Evolutionary conservation across 1,140 invertebrate genomes (phyloP).

Genomic region (Aphelenchoides fujianensis): DNA sequence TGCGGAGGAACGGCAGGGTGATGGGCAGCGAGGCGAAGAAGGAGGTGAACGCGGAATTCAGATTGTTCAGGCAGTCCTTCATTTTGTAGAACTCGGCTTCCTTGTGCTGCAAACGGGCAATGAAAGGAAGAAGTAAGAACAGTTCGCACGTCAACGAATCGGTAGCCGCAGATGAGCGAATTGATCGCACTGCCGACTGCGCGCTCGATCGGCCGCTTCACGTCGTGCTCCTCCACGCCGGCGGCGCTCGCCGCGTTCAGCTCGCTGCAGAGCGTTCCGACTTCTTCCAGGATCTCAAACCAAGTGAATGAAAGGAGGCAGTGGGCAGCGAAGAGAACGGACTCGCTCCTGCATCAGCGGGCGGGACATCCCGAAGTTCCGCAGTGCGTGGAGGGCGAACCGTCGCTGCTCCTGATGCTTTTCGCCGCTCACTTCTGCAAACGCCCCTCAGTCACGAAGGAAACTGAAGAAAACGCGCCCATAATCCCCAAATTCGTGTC

Average conservation of each 20-base stretch:
- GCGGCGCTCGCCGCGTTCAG: background rate
- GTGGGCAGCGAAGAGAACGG: background rate
- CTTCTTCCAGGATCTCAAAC: slow-evolving; percentile 15
- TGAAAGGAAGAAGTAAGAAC: background rate
- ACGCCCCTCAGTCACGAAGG: background rate
- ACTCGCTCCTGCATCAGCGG: slow-evolving; percentile 12
- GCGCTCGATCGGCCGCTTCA: background rate
- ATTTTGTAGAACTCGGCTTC: background rate
- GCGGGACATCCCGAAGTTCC: background rate
- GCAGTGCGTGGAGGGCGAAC: background rate
- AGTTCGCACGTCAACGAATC: background rate
- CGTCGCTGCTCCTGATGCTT: background rate
- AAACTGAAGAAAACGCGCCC: background rate
- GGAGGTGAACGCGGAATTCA: background rate
- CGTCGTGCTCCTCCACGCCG: background rate
- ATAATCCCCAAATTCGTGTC: background rate
- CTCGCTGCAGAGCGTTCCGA: background rate
- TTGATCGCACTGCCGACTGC: slow-evolving; percentile 5
- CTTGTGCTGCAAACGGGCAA: background rate
- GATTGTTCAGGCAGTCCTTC: background rate
- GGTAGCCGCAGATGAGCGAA: slow-evolving; percentile 3
- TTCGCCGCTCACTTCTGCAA: background rate
- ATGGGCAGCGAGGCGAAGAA: background rate
- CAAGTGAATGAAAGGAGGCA: background rate
- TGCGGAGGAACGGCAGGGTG: background rate